Conservation (phyloP, 2,888 invertebrate species). For the Yponomeuta evonymella region DNA sequence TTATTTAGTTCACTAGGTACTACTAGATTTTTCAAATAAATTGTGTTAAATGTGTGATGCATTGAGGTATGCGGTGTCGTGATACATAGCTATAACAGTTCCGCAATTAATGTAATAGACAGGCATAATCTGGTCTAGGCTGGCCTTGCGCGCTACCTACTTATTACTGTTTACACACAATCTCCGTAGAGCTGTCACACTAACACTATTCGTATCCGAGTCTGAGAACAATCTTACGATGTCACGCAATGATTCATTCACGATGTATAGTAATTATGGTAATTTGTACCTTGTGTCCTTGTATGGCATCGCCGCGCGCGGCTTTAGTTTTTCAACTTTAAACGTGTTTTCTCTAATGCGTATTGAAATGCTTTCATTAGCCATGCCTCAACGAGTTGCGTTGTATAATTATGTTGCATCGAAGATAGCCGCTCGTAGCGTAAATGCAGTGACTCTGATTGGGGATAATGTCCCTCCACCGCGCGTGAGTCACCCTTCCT, state of each 20-base stretch:
- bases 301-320: background rate
- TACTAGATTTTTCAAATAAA: background rate
- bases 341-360: background rate
- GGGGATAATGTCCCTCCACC: conserved; percentile 53
- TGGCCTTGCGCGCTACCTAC: conserved; percentile 10
- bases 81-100: conserved; percentile 51
- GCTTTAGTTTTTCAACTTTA: background rate
- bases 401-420: background rate
- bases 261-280: conserved; percentile 20
- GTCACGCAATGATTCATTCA: conserved; percentile 19
- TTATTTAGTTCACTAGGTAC: background rate
- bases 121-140: conserved; percentile 53
- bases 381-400: background rate
- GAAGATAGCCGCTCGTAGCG: conserved; percentile 11
- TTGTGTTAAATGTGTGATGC: background rate
- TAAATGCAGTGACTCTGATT: conserved; percentile 36
- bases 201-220: conserved; percentile 35
- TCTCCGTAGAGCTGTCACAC: conserved; percentile 35
- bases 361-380: conserved; percentile 16
- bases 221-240: conserved; percentile 15
- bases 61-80: conserved; percentile 22
- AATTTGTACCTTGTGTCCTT: conserved; percentile 1
- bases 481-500: conserved; percentile 68
- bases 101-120: conserved; percentile 42
- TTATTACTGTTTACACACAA: conserved; percentile 13